Evolutionary conservation across 2,888 invertebrate genomes (phyloP).

Genomic region (Parelbella ahira): DNA sequence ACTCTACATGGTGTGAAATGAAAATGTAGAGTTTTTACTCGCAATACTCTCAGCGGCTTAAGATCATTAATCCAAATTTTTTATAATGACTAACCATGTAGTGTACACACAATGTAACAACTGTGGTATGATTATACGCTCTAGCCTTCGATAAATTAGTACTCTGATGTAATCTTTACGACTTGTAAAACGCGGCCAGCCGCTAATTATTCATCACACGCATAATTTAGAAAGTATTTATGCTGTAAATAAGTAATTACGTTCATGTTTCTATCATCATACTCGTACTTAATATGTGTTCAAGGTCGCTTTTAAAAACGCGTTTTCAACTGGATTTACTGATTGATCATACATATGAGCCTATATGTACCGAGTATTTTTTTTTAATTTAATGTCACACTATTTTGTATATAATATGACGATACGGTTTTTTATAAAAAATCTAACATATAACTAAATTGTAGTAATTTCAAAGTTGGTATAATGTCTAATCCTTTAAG

Average conservation of each 20-base stretch:
- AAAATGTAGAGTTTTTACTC: conserved; percentile 6
- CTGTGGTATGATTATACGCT: conserved; percentile 16
- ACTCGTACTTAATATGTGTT: too few species aligned
- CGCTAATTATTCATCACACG: conserved; percentile 22
- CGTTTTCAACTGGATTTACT: too few species aligned
- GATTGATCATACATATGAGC: too few species aligned
- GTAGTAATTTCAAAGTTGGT: too few species aligned
- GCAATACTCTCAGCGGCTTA: not conserved
- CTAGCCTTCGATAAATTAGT: conserved; percentile 19
- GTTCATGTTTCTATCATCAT: too few species aligned
- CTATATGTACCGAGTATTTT: too few species aligned
- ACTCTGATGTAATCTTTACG: conserved; percentile 23
- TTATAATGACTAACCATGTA: conserved; percentile 4
- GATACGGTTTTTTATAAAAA: too few species aligned
- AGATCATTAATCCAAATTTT: conserved; percentile 9
- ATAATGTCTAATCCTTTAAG: too few species aligned
- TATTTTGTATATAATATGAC: too few species aligned
- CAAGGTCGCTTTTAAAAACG: too few species aligned
- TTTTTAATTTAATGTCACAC: too few species aligned
- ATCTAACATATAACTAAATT: too few species aligned
- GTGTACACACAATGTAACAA: conserved; percentile 13
- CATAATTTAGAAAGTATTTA: conserved; percentile 24
- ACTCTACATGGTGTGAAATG: not conserved
- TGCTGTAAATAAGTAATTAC: conserved; percentile 13
- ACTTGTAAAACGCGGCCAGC: conserved; percentile 19